Evolutionary conservation across 2,888 invertebrate species (phyloP), one percentile per base, ranked within the genome.

Genomic region (Helobdella robusta): DNA sequence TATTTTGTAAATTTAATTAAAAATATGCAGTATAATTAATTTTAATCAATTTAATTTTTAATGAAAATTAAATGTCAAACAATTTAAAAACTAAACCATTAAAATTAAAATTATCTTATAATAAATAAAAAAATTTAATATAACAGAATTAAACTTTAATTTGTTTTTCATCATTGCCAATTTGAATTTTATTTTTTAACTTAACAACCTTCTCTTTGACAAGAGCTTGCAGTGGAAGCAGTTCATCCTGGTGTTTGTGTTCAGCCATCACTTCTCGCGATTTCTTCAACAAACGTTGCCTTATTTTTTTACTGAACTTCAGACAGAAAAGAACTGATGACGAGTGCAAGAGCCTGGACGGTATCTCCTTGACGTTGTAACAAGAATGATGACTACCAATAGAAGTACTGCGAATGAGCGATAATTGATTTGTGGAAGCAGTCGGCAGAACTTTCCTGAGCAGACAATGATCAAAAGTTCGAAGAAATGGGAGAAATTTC

Each of bases 1-100:
- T 88, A 74, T 25, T 64, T 63, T 44, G n/a, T n/a, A n/a, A n/a
- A n/a, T n/a, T n/a, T n/a, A n/a, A 63, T 28, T 25, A 59, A 18
- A 63, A 28, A 28, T 8, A 11, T 11, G 6, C 18, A n/a, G n/a
- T 8, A n/a, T 15, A 64, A 18, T 6, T 25, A 64, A 34, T 4
- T 58, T n/a, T 56, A 20, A 32, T 59, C 5, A 15, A 11, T 30
- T 58, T 20, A 25, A 5, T 8, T 58, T 11, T 11, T 20, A 11
- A 40, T 40, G 44, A 32, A 18, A 23, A 34, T 32, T 30, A 4
- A 23, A n/a, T 20, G 5, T 5, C 18, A 18, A 35, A 36, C 8
- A 44, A 59, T 20, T 20, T 60, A 30, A 28, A 34, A 52, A 48
- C 34, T 20, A 15, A 32, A 50, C 32, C 23, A 35, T 28, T 8